These are phyloP conservation scores for Caenorhabditis drosophilae DNA, from an alignment of 2,888 invertebrate genomes.

Conservation along the genomic window DNA sequence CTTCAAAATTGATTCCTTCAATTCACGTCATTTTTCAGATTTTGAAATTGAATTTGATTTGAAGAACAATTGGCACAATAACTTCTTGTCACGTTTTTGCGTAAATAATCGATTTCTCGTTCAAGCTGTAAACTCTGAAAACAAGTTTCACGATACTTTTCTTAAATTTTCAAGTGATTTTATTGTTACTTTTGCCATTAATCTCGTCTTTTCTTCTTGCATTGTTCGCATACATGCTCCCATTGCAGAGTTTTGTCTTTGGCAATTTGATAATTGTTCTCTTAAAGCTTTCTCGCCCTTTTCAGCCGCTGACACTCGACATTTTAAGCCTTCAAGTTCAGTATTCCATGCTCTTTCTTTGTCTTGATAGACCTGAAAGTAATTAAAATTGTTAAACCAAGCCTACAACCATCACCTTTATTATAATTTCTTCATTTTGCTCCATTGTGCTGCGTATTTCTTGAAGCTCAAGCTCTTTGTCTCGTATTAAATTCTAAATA, in stretches of 20 bases:
- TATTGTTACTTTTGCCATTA: slow-evolving; percentile 37
- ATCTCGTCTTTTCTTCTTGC: slow-evolving; percentile 46
- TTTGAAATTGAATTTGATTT: neutral
- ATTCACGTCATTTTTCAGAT: neutral
- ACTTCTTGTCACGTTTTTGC: slow-evolving; percentile 1
- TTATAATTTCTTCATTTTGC: slow-evolving; percentile 57
- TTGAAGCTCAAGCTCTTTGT: slow-evolving; percentile 64
- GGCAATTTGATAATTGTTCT: slow-evolving; percentile 47
- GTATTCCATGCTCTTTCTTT: slow-evolving; percentile 53
- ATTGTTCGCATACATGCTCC: slow-evolving; percentile 31
- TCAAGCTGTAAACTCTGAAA: slow-evolving; percentile 44
- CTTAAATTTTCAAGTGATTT: neutral
- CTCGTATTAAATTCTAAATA: slow-evolving; percentile 59
- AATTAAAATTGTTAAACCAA: too few species aligned
- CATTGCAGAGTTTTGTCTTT: slow-evolving; percentile 48
- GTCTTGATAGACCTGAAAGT: slow-evolving; percentile 50
- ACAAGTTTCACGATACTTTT: too few species aligned
- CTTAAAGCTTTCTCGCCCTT: slow-evolving; percentile 50
- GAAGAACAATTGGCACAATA: neutral
- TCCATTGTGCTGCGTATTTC: slow-evolving; percentile 63
- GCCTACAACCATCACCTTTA: slow-evolving; percentile 32
- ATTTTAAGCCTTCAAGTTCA: slow-evolving; percentile 46
- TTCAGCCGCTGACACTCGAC: slow-evolving; percentile 46
- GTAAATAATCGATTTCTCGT: slow-evolving; percentile 31
- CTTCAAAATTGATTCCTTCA: neutral